These are phyloP conservation scores for Corythaeola cristata DNA, from an alignment of 2,113 vertebrate genomes.

Conservation along the genomic window DNA sequence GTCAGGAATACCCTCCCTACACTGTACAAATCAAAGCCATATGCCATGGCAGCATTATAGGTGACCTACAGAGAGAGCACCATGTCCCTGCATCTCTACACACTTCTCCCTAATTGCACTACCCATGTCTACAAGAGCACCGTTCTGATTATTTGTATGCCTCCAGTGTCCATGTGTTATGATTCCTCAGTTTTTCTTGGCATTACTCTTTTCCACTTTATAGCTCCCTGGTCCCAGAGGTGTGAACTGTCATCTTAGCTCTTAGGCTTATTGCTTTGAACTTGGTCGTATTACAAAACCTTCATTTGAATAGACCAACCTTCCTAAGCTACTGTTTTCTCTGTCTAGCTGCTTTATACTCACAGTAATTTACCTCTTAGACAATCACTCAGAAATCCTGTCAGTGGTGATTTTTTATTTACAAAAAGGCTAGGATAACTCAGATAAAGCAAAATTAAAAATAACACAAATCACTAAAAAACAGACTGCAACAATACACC, in stretches of 20 bases:
- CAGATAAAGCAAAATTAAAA: not conserved
- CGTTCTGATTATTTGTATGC: not conserved
- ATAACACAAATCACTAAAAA: not conserved
- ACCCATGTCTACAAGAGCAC: not conserved
- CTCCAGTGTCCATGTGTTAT: not conserved
- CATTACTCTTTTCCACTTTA: not conserved
- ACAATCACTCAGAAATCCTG: not conserved
- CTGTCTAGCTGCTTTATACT: not conserved
- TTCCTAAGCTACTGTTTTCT: not conserved
- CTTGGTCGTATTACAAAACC: not conserved
- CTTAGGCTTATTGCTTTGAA: not conserved
- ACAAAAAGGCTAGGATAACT: not conserved
- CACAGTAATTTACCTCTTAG: not conserved
- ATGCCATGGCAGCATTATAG: not conserved
- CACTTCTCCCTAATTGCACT: not conserved
- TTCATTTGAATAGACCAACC: not conserved
- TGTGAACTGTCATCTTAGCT: not conserved
- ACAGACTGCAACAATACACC: not conserved
- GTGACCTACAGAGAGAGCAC: not conserved
- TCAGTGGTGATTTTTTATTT: not conserved
- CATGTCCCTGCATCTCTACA: not conserved
- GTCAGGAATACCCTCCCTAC: not conserved
- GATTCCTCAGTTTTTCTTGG: not conserved
- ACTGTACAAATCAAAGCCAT: not conserved
- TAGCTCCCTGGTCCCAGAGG: not conserved